A percentile compares a stretch with the other conserved stretches of the same genome.
phyloP scores from a whole-genome alignment of 2,113 vertebrate species.

The Gopherus flavomarginatus region DNA sequence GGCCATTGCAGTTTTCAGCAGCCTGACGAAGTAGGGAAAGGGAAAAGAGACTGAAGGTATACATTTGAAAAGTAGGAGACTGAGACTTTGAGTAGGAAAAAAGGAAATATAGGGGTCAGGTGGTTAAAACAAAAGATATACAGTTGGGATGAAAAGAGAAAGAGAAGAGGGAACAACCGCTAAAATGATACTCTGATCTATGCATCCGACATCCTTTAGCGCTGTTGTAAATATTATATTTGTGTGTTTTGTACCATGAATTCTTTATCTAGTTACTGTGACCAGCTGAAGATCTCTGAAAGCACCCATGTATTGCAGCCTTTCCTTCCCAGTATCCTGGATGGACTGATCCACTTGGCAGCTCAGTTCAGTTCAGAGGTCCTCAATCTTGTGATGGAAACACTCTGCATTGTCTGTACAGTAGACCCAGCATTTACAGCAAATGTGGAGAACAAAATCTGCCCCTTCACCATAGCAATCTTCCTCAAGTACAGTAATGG shows the following conservation, averaged over 20 bases:
- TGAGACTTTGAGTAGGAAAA: not conserved
- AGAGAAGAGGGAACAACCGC: not conserved
- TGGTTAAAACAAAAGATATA: no score
- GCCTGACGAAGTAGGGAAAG: not conserved
- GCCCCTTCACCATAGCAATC: conserved; percentile 97
- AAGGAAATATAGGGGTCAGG: not conserved
- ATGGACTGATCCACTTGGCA: conserved; percentile 94
- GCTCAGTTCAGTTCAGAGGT: conserved; percentile 97
- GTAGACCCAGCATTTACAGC: conserved; percentile 94
- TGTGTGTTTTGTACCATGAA: not conserved
- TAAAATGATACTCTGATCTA: not conserved
- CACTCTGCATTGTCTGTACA: conserved; percentile 94
- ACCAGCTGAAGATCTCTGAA: conserved; percentile 95
- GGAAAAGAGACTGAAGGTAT: not conserved
- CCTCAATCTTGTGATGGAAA: conserved; percentile 98
- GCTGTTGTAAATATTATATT: not conserved
- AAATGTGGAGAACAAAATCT: conserved; percentile 95
- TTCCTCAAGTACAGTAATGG: conserved; percentile 98
- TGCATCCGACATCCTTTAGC: not conserved
- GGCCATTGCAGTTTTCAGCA: not conserved
- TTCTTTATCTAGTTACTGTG: conserved; percentile 88
- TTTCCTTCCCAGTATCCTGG: conserved; percentile 95
- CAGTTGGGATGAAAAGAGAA: not conserved
- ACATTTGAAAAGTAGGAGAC: not conserved
- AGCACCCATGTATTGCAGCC: conserved; percentile 95